Evolutionary conservation across 2,797 vertebrate species (phyloP).

Genomic region (Craterocephalus amniculus): DNA sequence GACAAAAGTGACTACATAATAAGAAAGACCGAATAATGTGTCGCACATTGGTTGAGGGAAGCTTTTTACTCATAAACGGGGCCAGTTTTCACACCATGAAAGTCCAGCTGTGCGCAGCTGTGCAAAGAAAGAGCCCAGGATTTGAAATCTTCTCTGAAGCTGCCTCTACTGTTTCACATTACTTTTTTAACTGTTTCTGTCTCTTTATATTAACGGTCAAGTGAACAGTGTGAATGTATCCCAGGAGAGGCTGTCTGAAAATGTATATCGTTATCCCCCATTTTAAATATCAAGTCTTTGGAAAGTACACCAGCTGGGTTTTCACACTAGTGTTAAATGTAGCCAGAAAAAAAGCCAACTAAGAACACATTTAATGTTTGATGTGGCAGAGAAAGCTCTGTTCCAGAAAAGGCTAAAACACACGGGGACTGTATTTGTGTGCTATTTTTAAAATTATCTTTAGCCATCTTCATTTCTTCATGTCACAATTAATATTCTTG

Average conservation of each 20-base stretch:
- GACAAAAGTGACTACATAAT: neutral
- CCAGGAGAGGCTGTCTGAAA: constrained; percentile 8
- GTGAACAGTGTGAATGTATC: neutral
- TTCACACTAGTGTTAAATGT: neutral
- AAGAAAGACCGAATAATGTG: neutral
- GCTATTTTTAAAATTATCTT: too few species aligned
- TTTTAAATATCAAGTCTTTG: neutral
- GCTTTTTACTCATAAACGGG: neutral
- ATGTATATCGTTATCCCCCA: neutral
- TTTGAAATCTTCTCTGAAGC: constrained; percentile 7
- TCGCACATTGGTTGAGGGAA: neutral
- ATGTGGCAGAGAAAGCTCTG: neutral
- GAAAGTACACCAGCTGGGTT: constrained; percentile 8
- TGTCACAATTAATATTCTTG: too few species aligned
- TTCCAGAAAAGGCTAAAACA: neutral
- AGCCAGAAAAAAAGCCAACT: constrained; percentile 1
- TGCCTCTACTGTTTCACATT: neutral
- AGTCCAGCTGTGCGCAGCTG: constrained; percentile 15
- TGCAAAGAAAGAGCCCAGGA: constrained; percentile 3
- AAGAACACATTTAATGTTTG: constrained; percentile 7
- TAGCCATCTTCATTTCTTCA: too few species aligned
- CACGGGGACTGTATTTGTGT: too few species aligned
- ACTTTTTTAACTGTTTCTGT: constrained; percentile 7
- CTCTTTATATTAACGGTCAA: neutral
- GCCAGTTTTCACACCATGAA: constrained; percentile 6